Evolutionary conservation across 2,888 invertebrate genomes (phyloP).

Genomic region (Trachelus stipa): DNA sequence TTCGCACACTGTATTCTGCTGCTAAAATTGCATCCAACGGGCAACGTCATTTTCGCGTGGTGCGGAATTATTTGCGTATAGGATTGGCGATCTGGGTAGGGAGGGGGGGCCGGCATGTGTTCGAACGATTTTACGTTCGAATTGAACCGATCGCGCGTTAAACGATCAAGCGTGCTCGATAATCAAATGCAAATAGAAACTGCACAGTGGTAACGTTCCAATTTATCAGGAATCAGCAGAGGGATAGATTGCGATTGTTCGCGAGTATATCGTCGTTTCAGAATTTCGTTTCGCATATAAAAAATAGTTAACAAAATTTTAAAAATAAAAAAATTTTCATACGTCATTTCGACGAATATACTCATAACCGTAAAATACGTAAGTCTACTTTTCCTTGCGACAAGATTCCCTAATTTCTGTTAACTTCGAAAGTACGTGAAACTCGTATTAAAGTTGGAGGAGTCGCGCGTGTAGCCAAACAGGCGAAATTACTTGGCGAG

Average conservation of each 20-base stretch:
- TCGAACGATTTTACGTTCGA: background rate
- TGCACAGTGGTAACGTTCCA: background rate
- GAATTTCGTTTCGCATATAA: background rate
- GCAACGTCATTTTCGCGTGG: background rate
- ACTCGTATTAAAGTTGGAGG: background rate
- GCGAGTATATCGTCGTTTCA: background rate
- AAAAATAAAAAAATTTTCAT: no score
- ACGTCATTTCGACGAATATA: background rate
- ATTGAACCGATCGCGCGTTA: background rate
- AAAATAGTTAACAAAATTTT: background rate
- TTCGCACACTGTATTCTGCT: background rate
- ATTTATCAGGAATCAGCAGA: background rate
- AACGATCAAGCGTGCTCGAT: background rate
- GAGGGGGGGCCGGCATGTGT: fast-evolving
- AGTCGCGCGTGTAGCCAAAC: background rate
- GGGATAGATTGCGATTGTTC: background rate
- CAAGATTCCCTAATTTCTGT: background rate
- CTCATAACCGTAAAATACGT: background rate
- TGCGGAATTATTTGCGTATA: background rate
- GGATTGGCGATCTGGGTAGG: background rate
- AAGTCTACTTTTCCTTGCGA: background rate
- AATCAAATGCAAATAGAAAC: background rate
- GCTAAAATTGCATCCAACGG: background rate
- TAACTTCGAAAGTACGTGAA: background rate
- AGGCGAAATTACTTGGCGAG: background rate